Evolutionary conservation across 2,888 invertebrate genomes (phyloP).

Genomic region (Taenaris catops): DNA sequence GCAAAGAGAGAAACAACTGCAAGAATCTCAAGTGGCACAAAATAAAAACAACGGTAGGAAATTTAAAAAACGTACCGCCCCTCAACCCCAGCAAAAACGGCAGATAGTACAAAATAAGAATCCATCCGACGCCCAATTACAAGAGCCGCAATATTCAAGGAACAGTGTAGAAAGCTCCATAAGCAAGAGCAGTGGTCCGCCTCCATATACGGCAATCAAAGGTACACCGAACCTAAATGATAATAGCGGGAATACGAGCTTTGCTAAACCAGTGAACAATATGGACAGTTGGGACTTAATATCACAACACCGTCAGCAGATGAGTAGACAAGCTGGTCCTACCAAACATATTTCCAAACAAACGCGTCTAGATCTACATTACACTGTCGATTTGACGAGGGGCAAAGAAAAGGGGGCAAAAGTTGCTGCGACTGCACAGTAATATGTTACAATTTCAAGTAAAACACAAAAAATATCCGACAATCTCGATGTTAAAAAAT

Average conservation of each 20-base stretch:
- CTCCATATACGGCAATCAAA: conserved; percentile 44
- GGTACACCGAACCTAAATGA: conserved; percentile 34
- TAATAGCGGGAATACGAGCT: conserved; percentile 46
- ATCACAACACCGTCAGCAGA: conserved; percentile 69
- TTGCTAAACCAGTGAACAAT: conserved; percentile 42
- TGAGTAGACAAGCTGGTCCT: conserved; percentile 35
- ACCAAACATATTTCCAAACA: conserved; percentile 27
- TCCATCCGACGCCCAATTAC: conserved; percentile 17
- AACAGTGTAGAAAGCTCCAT: conserved; percentile 66
- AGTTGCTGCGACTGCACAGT: no score
- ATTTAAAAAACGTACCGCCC: conserved; percentile 23
- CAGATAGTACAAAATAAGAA: conserved; percentile 4
- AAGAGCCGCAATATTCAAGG: conserved; percentile 34
- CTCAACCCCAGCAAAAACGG: conserved; percentile 19
- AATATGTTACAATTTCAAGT: no score
- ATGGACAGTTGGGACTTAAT: conserved; percentile 74
- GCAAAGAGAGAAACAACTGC: conserved; percentile 34
- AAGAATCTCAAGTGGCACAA: conserved; percentile 28
- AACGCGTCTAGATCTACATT: conserved; percentile 52
- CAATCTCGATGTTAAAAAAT: no score
- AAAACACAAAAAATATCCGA: no score
- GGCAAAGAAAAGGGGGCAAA: neutral
- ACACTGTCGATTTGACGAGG: conserved; percentile 33
- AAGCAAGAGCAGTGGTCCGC: conserved; percentile 58
- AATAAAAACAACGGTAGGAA: conserved; percentile 29